phyloP scores from a whole-genome alignment of 2,797 vertebrate species.

The Neosilurus mollespiculum region DNA sequence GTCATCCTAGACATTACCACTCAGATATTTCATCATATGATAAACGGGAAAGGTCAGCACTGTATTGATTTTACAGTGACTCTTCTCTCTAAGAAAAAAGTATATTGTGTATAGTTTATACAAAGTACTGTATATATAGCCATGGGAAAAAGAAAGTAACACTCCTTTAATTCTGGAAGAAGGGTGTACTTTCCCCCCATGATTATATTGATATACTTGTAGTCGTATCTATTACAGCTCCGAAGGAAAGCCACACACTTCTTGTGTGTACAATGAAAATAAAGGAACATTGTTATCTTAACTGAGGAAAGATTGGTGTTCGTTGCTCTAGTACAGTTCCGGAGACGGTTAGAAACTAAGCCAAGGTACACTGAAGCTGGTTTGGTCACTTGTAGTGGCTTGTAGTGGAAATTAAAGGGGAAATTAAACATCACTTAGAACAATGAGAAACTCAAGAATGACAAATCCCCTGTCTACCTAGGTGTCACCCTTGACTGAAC shows the following conservation, averaged over 20 bases:
- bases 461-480: too few species aligned
- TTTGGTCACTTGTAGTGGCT: neutral
- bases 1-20: too few species aligned
- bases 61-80: neutral
- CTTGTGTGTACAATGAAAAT: neutral
- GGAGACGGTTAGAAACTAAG: neutral
- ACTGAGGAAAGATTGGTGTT: neutral
- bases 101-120: neutral
- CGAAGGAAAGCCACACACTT: neutral
- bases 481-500: too few species aligned
- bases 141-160: too few species aligned
- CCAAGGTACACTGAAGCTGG: neutral
- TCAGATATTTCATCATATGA: neutral
- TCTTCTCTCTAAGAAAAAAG: neutral
- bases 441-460: too few species aligned
- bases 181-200: too few species aligned
- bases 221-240: neutral
- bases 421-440: too few species aligned
- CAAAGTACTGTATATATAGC: too few species aligned
- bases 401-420: too few species aligned
- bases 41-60: neutral
- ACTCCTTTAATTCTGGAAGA: too few species aligned
- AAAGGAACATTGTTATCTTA: neutral
- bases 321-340: neutral
- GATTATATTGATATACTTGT: neutral